Evolutionary conservation across 2,113 vertebrate species (phyloP).

Genomic region (Ammospiza caudacuta): DNA sequence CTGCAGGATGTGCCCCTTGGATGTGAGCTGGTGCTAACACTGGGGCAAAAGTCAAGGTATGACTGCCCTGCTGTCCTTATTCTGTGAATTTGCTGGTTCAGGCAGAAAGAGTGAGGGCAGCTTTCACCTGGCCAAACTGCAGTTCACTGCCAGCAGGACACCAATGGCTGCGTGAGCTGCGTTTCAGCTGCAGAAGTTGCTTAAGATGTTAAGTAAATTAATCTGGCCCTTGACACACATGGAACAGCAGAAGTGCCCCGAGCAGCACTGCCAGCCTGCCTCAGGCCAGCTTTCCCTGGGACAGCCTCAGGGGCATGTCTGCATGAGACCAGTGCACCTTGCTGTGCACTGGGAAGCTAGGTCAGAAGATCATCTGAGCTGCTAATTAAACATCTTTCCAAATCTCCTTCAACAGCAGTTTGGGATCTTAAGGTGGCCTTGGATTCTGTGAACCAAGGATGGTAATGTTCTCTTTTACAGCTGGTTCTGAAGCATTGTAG

Average conservation of each 20-base stretch:
- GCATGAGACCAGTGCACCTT: neutral
- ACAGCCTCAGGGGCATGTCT: rapidly evolving
- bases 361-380: neutral
- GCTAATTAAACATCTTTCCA: neutral
- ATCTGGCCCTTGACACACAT: neutral
- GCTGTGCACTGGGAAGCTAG: rapidly evolving
- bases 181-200: neutral
- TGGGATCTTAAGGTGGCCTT: neutral
- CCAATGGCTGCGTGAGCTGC: neutral
- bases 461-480: neutral
- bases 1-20: rapidly evolving
- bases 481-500: neutral
- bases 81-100: neutral
- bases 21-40: neutral
- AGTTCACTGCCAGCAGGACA: neutral
- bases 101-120: neutral
- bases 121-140: neutral
- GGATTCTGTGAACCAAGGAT: neutral
- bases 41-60: neutral
- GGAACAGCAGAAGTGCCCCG: neutral
- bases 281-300: neutral
- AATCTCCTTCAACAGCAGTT: neutral
- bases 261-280: neutral
- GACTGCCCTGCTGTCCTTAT: neutral
- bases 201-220: neutral